Conservation (phyloP, 2,797 vertebrate species). For the Cossypha polioptera region DNA sequence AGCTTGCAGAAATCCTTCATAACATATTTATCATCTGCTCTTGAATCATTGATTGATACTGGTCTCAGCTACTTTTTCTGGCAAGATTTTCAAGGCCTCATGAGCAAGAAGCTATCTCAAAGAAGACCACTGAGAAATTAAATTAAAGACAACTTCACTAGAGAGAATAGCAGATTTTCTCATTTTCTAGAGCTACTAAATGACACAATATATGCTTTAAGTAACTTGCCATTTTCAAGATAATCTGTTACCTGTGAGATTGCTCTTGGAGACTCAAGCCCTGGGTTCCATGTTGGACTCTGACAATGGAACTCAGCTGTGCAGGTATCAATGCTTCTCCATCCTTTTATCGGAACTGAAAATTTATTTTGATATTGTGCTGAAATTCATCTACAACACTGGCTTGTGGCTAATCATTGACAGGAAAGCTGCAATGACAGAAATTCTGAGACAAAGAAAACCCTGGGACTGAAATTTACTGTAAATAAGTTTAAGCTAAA, state of each 20-base stretch:
- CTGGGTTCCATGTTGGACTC: background rate
- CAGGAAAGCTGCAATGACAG: conserved; percentile 42
- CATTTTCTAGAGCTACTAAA: background rate
- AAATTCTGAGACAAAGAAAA: conserved; percentile 58
- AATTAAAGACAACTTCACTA: background rate
- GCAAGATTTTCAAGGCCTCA: background rate
- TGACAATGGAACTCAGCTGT: background rate
- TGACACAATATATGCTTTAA: background rate
- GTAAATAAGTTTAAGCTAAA: conserved; percentile 70
- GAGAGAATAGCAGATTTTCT: background rate
- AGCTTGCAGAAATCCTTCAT: background rate
- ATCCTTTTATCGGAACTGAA: background rate
- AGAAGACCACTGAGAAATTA: background rate
- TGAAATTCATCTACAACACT: background rate
- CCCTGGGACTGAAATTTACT: conserved; percentile 24
- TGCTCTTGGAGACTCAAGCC: background rate
- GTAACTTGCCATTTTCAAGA: background rate
- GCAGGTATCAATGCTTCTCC: background rate
- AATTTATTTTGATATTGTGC: background rate
- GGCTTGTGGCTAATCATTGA: background rate
- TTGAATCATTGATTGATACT: background rate
- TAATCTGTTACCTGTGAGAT: background rate
- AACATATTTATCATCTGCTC: background rate
- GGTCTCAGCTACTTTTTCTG: background rate
- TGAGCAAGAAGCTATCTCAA: background rate